Conservation (phyloP, 1,140 invertebrate species). For the Tetramorium alpestre region DNA sequence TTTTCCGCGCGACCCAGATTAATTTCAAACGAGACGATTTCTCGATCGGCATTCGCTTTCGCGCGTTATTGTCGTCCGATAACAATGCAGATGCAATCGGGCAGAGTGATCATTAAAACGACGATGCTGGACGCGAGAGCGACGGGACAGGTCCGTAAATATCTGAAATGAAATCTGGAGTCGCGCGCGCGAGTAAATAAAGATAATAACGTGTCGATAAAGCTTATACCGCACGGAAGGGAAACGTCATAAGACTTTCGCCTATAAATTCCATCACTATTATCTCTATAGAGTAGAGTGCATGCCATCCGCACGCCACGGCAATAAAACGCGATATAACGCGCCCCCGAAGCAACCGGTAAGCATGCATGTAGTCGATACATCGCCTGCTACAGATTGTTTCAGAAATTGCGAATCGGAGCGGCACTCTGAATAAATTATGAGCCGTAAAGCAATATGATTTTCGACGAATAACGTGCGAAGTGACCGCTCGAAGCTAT, state of each 20-base stretch:
- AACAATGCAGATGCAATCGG: conserved; percentile 14
- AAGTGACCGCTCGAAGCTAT: not conserved
- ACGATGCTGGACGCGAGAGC: not conserved
- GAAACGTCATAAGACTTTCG: conserved; percentile 58
- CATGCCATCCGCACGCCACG: conserved; percentile 37
- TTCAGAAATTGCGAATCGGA: not conserved
- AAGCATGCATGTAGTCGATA: conserved; percentile 6
- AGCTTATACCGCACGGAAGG: conserved; percentile 52
- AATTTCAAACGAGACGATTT: not conserved
- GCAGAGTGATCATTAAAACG: conserved; percentile 14
- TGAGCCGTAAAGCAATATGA: not conserved
- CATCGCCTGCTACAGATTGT: conserved; percentile 30
- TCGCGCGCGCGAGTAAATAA: conserved; percentile 46
- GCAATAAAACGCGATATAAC: conserved; percentile 70
- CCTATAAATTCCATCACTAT: conserved; percentile 71
- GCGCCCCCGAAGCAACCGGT: conserved; percentile 32
- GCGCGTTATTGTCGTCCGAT: not conserved
- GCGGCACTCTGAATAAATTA: not conserved
- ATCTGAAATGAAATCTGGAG: conserved; percentile 66
- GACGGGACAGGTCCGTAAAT: conserved; percentile 57
- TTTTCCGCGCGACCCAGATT: not conserved
- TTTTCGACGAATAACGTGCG: not conserved
- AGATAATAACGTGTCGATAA: conserved; percentile 73
- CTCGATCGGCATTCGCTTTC: not conserved
- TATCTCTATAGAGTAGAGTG: conserved; percentile 39